A percentile compares a stretch with the other conserved stretches of the same genome.
These are phyloP conservation scores for Gnatocerus cornutus DNA, from an alignment of 2,888 invertebrate genomes.

Conservation along the genomic window DNA sequence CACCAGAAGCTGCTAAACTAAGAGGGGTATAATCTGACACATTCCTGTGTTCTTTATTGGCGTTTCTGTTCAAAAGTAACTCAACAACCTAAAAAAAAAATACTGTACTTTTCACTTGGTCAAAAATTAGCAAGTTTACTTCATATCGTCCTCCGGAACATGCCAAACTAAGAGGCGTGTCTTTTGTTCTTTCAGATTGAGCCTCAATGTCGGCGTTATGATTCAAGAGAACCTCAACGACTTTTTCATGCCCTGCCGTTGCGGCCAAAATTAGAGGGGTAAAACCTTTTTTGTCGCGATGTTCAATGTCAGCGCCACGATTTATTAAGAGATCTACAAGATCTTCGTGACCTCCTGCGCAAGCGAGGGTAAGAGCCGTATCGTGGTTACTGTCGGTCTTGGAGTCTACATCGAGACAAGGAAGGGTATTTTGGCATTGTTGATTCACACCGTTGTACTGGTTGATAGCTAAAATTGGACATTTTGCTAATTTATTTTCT, in stretches of 20 bases:
- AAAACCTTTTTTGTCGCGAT: constrained; percentile 97
- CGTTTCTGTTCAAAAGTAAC: constrained; percentile 87
- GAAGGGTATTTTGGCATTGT: constrained; percentile 61
- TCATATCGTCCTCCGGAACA: constrained; percentile 98
- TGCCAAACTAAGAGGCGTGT: constrained; percentile 96
- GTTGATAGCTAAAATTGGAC: constrained; percentile 59
- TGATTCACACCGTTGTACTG: constrained; percentile 63
- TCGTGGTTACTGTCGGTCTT: constrained; percentile 99
- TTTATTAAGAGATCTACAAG: constrained; percentile 93
- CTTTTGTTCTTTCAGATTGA: constrained; percentile 98
- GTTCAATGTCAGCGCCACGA: constrained; percentile 97
- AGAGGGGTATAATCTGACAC: constrained; percentile 99
- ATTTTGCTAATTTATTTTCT: not conserved
- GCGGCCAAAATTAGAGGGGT: constrained; percentile 98
- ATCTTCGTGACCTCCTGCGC: constrained; percentile 97
- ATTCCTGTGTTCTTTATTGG: constrained; percentile 98
- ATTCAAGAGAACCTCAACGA: constrained; percentile 94
- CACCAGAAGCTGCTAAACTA: constrained; percentile 98
- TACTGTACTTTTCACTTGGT: not conserved
- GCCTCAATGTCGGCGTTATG: constrained; percentile 98
- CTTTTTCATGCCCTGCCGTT: constrained; percentile 94
- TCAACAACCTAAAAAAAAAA: constrained; percentile 81
- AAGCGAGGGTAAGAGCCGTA: constrained; percentile 97
- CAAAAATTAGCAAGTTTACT: constrained; percentile 67
- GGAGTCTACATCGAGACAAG: constrained; percentile 93